Conservation (phyloP, 2,113 vertebrate genomes). For the Peromyscus californicus region DNA sequence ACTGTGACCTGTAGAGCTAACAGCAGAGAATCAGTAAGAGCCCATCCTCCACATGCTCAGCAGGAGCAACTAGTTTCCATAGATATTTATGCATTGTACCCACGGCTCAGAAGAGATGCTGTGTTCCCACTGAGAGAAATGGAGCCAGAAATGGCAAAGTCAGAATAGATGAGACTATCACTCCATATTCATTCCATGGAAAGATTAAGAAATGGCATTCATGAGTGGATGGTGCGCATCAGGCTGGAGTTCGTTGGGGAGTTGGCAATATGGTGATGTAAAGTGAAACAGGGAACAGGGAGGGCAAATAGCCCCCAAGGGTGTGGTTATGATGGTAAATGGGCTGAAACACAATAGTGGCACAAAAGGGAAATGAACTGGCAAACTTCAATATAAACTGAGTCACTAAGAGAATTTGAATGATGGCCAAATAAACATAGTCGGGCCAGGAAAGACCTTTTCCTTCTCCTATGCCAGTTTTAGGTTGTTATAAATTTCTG, state of each 20-base stretch:
- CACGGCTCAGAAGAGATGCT: background rate
- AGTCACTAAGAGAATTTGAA: constrained; percentile 17
- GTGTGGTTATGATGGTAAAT: background rate
- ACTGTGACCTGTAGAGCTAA: background rate
- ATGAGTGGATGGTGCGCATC: background rate
- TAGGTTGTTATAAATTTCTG: background rate
- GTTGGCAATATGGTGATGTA: background rate
- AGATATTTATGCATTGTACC: background rate
- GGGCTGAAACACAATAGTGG: background rate
- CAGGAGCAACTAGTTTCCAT: background rate
- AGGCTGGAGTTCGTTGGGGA: background rate
- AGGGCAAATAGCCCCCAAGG: background rate
- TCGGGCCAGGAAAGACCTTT: background rate
- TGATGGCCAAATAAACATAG: background rate
- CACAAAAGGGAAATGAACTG: background rate
- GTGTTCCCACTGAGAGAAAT: background rate
- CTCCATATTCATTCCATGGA: background rate
- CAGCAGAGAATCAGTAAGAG: background rate
- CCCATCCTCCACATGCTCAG: background rate
- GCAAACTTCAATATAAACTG: background rate
- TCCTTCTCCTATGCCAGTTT: background rate
- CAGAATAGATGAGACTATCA: background rate
- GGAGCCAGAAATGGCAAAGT: background rate
- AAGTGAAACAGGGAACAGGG: background rate
- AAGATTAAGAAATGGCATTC: background rate